A percentile compares a stretch with the other conserved stretches of the same genome.
These are phyloP conservation scores for Chymomyza amoena DNA, from an alignment of 2,888 invertebrate genomes.

Conservation along the genomic window DNA sequence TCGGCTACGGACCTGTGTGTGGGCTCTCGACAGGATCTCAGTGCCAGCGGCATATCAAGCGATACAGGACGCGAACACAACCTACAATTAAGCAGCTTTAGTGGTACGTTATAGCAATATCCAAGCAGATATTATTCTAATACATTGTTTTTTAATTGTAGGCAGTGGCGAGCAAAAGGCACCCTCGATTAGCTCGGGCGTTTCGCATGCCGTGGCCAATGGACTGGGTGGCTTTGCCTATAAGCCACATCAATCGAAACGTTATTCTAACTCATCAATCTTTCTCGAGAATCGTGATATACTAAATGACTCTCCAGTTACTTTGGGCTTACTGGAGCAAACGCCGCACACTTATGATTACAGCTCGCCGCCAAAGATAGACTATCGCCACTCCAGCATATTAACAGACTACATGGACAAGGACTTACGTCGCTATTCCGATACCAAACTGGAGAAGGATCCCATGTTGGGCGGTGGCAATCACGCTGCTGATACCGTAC, in stretches of 20 bases:
- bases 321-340: slow-evolving; percentile 53
- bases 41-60: slow-evolving; percentile 73
- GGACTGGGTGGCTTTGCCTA: slow-evolving; percentile 74
- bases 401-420: slow-evolving; percentile 71
- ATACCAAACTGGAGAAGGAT: slow-evolving; percentile 76
- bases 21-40: slow-evolving; percentile 77
- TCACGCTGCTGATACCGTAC: slow-evolving; percentile 66
- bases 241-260: slow-evolving; percentile 71
- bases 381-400: slow-evolving; percentile 76
- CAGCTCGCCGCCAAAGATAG: slow-evolving; percentile 75
- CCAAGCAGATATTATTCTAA: slow-evolving; percentile 18
- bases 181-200: slow-evolving; percentile 74
- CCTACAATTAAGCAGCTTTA: slow-evolving; percentile 74
- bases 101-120: slow-evolving; percentile 54
- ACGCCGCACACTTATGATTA: slow-evolving; percentile 59
- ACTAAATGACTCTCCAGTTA: slow-evolving; percentile 74
- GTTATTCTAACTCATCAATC: slow-evolving; percentile 78
- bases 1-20: slow-evolving; percentile 76
- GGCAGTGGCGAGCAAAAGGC: slow-evolving; percentile 76
- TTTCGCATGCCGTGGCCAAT: slow-evolving; percentile 75
- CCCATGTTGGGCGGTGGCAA: slow-evolving; percentile 62
- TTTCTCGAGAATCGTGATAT: slow-evolving; percentile 79
- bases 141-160: slow-evolving; percentile 22
- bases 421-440: slow-evolving; percentile 78
- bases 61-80: slow-evolving; percentile 74